Evolutionary conservation across 2,888 invertebrate species (phyloP).

Genomic region (Hymenopus coronatus): DNA sequence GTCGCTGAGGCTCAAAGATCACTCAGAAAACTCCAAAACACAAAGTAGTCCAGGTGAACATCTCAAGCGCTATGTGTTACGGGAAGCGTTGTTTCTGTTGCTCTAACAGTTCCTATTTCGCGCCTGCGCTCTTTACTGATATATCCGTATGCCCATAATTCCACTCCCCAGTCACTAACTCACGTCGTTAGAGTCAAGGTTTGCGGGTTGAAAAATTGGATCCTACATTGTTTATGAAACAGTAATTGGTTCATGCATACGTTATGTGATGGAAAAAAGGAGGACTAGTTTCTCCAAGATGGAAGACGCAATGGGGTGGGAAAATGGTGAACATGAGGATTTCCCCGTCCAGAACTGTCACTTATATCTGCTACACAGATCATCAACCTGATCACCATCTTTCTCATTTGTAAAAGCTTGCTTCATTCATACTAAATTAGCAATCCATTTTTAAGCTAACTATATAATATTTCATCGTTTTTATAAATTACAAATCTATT

Average conservation of each 20-base stretch:
- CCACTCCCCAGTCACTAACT: not conserved
- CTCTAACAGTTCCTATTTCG: not conserved
- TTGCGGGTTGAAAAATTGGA: conserved; percentile 26
- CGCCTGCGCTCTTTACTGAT: not conserved
- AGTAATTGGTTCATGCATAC: conserved; percentile 32
- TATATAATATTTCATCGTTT: no score
- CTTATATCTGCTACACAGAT: not conserved
- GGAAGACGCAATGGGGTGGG: not conserved
- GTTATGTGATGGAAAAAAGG: conserved; percentile 20
- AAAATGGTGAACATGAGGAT: not conserved
- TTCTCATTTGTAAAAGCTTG: not conserved
- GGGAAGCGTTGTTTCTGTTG: not conserved
- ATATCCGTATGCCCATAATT: conserved; percentile 2
- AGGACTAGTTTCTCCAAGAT: not conserved
- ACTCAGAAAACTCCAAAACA: no score
- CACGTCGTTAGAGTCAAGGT: not conserved
- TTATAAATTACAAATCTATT: no score
- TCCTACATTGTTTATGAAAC: conserved; percentile 31
- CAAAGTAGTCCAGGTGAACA: no score
- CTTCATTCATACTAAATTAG: not conserved
- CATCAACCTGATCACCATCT: no score
- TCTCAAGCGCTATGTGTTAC: no score
- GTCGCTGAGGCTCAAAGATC: no score
- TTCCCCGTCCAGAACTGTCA: not conserved
- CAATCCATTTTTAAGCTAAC: no score